These are phyloP conservation scores for Spilosoma lubricipeda DNA, from an alignment of 2,888 invertebrate genomes.

Conservation along the genomic window DNA sequence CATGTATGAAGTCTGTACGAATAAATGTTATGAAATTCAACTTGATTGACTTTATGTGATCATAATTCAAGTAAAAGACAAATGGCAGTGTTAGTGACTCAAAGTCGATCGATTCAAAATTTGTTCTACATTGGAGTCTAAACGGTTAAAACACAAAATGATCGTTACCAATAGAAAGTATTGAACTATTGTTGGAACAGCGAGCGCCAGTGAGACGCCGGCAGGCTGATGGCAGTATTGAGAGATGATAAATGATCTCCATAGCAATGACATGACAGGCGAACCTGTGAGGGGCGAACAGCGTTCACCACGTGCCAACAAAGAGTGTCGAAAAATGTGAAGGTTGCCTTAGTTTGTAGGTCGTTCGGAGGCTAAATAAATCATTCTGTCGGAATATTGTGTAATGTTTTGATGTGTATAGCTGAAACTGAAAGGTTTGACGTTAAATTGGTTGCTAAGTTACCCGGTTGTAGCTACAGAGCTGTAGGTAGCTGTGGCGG, in stretches of 20 bases:
- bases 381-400: constrained; percentile 80
- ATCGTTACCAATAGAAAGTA: constrained; percentile 52
- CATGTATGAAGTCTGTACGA: background rate
- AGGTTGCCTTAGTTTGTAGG: constrained; percentile 85
- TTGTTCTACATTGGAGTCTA: constrained; percentile 14
- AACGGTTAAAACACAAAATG: constrained; percentile 45
- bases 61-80: constrained; percentile 20
- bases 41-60: background rate
- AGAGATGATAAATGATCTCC: constrained; percentile 82
- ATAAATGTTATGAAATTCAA: constrained; percentile 8
- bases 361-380: constrained; percentile 83
- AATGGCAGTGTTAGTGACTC: constrained; percentile 13
- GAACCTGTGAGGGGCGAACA: constrained; percentile 78
- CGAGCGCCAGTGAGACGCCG: constrained; percentile 82
- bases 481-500: background rate
- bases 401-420: constrained; percentile 64
- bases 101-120: constrained; percentile 11
- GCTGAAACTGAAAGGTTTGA: constrained; percentile 50
- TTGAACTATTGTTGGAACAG: constrained; percentile 54
- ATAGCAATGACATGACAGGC: constrained; percentile 82
- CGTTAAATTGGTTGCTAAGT: constrained; percentile 38
- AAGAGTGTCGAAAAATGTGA: constrained; percentile 84
- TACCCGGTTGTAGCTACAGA: constrained; percentile 6
- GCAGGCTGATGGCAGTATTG: constrained; percentile 78
- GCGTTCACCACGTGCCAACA: constrained; percentile 79